phyloP scores from a whole-genome alignment of 2,797 vertebrate genomes.

The Mareca penelope region DNA sequence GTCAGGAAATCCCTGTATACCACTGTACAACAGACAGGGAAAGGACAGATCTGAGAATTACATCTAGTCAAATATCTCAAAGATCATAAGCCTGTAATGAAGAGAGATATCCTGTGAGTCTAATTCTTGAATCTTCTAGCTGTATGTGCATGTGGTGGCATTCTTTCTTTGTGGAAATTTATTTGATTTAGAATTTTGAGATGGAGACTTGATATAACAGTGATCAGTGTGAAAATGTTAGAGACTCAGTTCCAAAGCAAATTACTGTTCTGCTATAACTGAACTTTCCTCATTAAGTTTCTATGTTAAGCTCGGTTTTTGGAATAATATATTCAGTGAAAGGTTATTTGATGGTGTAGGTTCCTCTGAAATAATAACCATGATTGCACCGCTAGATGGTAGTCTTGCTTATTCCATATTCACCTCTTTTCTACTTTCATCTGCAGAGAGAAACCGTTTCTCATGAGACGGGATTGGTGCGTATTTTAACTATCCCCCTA shows the following conservation, averaged over 20 bases:
- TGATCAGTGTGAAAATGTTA: neutral
- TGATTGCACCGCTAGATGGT: slow-evolving; percentile 58
- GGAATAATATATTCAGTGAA: neutral
- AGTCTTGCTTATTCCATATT: slow-evolving; percentile 23
- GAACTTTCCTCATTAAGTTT: neutral
- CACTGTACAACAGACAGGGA: neutral
- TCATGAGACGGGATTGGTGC: neutral
- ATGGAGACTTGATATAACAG: neutral
- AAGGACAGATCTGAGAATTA: neutral
- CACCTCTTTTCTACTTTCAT: neutral
- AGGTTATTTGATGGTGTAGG: neutral
- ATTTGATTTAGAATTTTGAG: neutral
- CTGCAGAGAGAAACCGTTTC: neutral
- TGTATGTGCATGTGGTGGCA: fast-evolving
- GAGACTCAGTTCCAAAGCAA: neutral
- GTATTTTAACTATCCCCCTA: neutral
- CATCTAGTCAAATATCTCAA: neutral
- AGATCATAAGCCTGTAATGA: neutral
- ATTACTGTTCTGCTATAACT: neutral
- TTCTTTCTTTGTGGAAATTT: neutral
- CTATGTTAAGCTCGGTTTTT: neutral
- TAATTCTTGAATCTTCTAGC: neutral
- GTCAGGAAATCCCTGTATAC: neutral
- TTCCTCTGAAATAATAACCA: neutral
- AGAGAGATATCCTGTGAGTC: neutral